Base-by-base conservation (phyloP, 1,140 invertebrate genomes). In the Prorops nasuta region DNA sequence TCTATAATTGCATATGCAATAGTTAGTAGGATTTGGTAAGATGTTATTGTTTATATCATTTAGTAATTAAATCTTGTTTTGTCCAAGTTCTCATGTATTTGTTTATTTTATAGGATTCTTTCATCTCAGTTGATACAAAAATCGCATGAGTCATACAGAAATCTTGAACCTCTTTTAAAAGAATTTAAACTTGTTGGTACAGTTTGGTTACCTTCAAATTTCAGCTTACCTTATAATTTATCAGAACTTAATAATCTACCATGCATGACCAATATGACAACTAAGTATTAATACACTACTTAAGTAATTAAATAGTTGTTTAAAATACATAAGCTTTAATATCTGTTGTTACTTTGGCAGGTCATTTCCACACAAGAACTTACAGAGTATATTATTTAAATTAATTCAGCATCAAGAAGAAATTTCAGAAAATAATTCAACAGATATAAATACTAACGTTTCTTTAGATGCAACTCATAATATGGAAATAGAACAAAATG, bases 1-100 rank as follows among this genome's bases (percentile, higher is more conserved):
- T 78, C 79, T 35, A 35, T 80, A 12, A 75, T 83, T 63, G 80
- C 81, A 40, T 82, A 78, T 72, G 71, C 79, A 9, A 65, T 80
- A 32, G 54, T 83, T 10, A 76, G 80, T 43, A 74, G 82, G 61
- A 74, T 84, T 54, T 83, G 82, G 83, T 82, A 79, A 8, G 64
- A 49, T 22, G 17, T 35, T 44, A 44, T 17, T 15, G 17, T 39
- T 15, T 28, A 43, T 51, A 41, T 28, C 3, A 43, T 37, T 22
- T 21, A 6, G 6, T 22, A 24, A 2, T 9, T 24, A 35, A 28
- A 21, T 31, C 38, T 9, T 28, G 32, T 45, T 15, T 8, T 18
- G 12, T 17, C n/a, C 31, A 34, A 8, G 24, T 39, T 54, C 19
- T 43, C 40, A 4, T 24, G 14, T 16, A 18, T 49, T 42, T 39